Evolutionary conservation across 1,140 invertebrate species (phyloP), one percentile per base, ranked within the genome.

Genomic region (Calycopis cecrops): DNA sequence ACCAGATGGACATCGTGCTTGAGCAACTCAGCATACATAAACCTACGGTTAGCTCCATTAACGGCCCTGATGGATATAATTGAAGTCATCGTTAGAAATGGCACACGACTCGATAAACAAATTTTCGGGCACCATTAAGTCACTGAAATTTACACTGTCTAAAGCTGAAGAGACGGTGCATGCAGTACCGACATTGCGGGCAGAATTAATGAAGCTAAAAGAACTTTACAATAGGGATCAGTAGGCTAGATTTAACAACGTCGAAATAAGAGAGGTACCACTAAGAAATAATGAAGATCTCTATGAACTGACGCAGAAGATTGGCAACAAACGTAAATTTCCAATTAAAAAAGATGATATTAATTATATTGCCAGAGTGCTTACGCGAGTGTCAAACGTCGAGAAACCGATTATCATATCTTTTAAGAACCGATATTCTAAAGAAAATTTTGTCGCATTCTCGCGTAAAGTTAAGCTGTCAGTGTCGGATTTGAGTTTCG

Each of bases 61-160:
- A 28, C 68, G 48, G 16, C 56, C 1, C 14, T 67, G 11, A 14
- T 63, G 0, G 58, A 62, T 11, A 56, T 65, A 52, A 59, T 70
- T n/a, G n/a, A n/a, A n/a, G n/a, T n/a, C n/a, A n/a, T 62, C 63
- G 3, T 16, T 52, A 0, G 57, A 66, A 11, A 56, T 57, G 17
- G 61, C 57, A 28, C 63, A 66, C 28, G 52, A 60, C 0, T 12
- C 37, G 0, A 48, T 62, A 12, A 59, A 18, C 10, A 28, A 58
- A 16, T 64, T 63, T 14, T 55, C 58, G 4, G 28, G 10, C 0
- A 48, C 38, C 1, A n/a, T n/a, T n/a, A n/a, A n/a, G n/a, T n/a
- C n/a, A n/a, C n/a, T n/a, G n/a, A n/a, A n/a, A n/a, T n/a, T 10
- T 3, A 53, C 53, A 42, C 33, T 69, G 6, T 16, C 10, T 6